Evolutionary conservation across 2,113 vertebrate species (phyloP).

Genomic region (Phaetusa simplex): DNA sequence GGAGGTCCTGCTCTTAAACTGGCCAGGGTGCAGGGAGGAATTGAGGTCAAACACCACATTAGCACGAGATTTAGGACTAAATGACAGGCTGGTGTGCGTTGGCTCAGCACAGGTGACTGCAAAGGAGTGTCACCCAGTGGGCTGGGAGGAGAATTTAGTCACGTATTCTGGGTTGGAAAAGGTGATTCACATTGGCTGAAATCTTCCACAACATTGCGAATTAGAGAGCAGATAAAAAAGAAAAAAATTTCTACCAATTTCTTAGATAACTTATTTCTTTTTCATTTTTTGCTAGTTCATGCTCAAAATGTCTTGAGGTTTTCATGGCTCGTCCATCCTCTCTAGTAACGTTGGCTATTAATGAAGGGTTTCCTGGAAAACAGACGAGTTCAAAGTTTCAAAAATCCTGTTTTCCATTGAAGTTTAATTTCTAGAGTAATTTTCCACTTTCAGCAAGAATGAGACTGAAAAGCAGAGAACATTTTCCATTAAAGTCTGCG

Average conservation of each 20-base stretch:
- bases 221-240: neutral
- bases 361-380: slow-evolving; percentile 55
- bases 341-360: slow-evolving; percentile 34
- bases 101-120: neutral
- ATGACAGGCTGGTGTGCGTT: neutral
- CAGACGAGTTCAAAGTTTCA: neutral
- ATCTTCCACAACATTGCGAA: neutral
- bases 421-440: slow-evolving; percentile 49
- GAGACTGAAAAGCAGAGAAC: slow-evolving; percentile 7
- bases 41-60: neutral
- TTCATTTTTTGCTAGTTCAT: slow-evolving; percentile 8
- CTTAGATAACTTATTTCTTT: neutral
- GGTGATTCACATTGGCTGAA: neutral
- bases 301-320: slow-evolving; percentile 30
- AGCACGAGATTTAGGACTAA: neutral
- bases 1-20: neutral
- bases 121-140: neutral
- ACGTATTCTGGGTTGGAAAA: neutral
- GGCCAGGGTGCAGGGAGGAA: neutral
- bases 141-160: neutral
- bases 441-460: slow-evolving; percentile 47
- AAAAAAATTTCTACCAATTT: neutral
- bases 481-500: slow-evolving; percentile 42
- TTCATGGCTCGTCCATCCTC: slow-evolving; percentile 28
- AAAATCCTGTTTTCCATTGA: slow-evolving; percentile 31